These are phyloP conservation scores for Antidorcas marsupialis DNA, from an alignment of 2,113 vertebrate genomes.

Conservation along the genomic window DNA sequence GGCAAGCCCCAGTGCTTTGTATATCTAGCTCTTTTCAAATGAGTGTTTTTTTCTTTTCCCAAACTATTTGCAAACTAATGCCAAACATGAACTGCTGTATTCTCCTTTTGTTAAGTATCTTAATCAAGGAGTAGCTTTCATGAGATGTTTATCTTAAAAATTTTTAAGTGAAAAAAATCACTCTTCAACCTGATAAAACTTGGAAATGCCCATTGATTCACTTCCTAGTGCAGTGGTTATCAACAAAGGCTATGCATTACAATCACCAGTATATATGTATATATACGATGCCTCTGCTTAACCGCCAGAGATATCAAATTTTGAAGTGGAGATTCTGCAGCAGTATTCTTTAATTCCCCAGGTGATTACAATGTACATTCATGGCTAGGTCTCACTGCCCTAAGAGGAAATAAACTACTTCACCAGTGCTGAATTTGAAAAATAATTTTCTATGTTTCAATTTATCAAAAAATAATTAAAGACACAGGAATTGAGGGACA, in stretches of 20 bases:
- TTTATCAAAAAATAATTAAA: not conserved
- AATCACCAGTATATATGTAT: not conserved
- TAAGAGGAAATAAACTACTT: conserved; percentile 1
- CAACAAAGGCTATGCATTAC: not conserved
- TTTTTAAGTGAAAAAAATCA: not conserved
- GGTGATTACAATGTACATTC: not conserved
- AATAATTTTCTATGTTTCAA: not conserved
- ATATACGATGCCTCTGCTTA: not conserved
- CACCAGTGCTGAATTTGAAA: not conserved
- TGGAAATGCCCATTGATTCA: not conserved
- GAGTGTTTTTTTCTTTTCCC: not conserved
- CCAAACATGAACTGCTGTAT: not conserved
- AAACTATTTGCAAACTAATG: not conserved
- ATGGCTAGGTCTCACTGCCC: not conserved
- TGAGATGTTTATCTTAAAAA: not conserved
- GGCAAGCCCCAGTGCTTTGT: not conserved
- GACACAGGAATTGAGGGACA: not conserved
- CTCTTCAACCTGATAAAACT: not conserved
- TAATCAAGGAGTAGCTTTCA: not conserved
- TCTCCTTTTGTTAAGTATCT: not conserved
- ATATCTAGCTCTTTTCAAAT: not conserved
- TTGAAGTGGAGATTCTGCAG: not conserved
- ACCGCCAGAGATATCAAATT: not conserved
- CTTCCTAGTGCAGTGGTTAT: not conserved
- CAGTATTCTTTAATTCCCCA: not conserved